Evolutionary conservation across 2,888 invertebrate species (phyloP).

Genomic region (Tromatobia lineatoria): DNA sequence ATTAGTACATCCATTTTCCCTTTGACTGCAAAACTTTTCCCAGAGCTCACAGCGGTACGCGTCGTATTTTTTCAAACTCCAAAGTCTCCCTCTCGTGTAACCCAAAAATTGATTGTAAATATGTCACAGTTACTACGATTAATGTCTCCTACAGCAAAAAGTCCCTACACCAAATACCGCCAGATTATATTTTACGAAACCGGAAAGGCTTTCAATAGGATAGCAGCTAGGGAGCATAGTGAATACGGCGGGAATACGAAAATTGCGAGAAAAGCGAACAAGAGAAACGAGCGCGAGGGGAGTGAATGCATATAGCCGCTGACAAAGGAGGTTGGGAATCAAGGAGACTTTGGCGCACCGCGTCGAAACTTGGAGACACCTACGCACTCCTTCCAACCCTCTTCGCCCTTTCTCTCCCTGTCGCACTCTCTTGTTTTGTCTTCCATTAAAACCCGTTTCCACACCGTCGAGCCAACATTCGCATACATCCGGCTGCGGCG

Average conservation of each 20-base stretch:
- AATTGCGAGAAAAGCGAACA: slow-evolving; percentile 59
- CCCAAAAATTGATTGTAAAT: not conserved
- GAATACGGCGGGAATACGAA: slow-evolving; percentile 35
- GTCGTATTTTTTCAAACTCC: no score
- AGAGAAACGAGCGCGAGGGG: slow-evolving; percentile 20
- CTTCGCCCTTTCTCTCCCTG: not conserved
- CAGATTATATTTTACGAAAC: slow-evolving; percentile 76
- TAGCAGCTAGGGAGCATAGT: not conserved
- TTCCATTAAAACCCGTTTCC: slow-evolving; percentile 62
- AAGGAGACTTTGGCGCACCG: slow-evolving; percentile 54
- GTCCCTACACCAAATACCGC: slow-evolving; percentile 77
- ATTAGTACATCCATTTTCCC: no score
- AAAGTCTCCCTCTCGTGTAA: no score
- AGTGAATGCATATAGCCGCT: slow-evolving; percentile 1
- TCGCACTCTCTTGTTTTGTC: slow-evolving; percentile 73
- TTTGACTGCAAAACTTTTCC: no score
- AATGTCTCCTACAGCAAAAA: not conserved
- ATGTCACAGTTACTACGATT: slow-evolving; percentile 1
- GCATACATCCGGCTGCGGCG: slow-evolving; percentile 48
- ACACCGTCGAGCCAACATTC: slow-evolving; percentile 51
- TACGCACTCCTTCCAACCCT: slow-evolving; percentile 51
- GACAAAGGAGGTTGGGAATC: slow-evolving; percentile 64
- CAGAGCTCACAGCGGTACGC: no score
- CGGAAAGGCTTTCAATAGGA: slow-evolving; percentile 39
- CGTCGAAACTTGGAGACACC: slow-evolving; percentile 63